phyloP scores from a whole-genome alignment of 2,888 invertebrate species.

The Neocrepidodera transversa region DNA sequence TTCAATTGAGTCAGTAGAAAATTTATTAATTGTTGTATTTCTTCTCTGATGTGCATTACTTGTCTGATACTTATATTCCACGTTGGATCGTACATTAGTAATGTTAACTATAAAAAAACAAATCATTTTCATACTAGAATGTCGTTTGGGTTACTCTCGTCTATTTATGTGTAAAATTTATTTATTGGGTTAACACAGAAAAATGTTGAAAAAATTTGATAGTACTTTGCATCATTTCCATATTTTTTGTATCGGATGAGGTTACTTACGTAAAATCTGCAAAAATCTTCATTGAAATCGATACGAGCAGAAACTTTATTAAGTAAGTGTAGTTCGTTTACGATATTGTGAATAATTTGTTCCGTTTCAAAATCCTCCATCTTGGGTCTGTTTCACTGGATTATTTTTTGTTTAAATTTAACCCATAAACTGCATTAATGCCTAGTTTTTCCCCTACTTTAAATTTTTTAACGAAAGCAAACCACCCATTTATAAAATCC shows the following conservation, averaged over 20 bases:
- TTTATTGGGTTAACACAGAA: no score
- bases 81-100: not conserved
- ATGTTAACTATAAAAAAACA: not conserved
- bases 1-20: not conserved
- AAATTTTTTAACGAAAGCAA: no score
- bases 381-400: no score
- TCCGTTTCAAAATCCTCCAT: not conserved
- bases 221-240: no score
- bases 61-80: not conserved
- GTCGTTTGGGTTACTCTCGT: no score
- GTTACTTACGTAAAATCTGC: not conserved
- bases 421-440: no score
- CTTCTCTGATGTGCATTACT: not conserved
- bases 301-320: not conserved
- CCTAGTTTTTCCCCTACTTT: no score
- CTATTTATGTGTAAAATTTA: no score
- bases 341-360: not conserved
- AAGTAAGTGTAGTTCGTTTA: not conserved
- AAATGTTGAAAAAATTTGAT: no score
- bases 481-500: not conserved
- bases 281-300: not conserved
- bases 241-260: no score
- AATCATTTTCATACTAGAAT: no score
- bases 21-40: not conserved
- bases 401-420: no score